Percentiles rank a stretch among this genome's conserved stretches.
Evolutionary conservation across 2,113 vertebrate genomes (phyloP).

Genomic region (Willisornis vidua): DNA sequence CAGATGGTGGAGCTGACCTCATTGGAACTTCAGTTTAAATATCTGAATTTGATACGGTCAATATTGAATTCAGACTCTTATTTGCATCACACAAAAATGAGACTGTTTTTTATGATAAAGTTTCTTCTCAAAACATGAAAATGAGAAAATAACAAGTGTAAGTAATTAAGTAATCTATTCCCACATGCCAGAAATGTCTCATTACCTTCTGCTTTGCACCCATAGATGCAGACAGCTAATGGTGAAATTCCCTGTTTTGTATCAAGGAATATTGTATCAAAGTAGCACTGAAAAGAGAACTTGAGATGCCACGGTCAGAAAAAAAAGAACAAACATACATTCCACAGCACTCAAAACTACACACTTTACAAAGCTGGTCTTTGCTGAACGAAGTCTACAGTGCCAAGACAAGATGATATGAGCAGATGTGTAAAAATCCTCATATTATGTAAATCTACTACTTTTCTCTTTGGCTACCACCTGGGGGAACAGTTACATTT

Average conservation of each 20-base stretch:
- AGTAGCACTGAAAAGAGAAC: not conserved
- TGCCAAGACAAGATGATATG: not conserved
- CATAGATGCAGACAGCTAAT: not conserved
- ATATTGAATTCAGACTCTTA: not conserved
- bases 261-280: not conserved
- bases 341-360: not conserved
- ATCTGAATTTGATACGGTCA: slow-evolving; percentile 9
- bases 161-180: not conserved
- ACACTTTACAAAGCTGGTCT: not conserved
- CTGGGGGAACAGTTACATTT: not conserved
- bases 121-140: not conserved
- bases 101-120: not conserved
- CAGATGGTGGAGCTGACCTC: slow-evolving; percentile 48
- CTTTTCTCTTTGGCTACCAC: not conserved
- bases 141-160: not conserved
- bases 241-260: not conserved
- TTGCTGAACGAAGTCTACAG: not conserved
- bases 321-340: not conserved
- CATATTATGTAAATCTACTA: not conserved
- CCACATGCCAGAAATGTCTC: not conserved
- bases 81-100: not conserved
- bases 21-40: slow-evolving; percentile 16
- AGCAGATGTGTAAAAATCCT: not conserved
- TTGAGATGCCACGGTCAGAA: not conserved
- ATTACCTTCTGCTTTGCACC: not conserved